Evolutionary conservation across 35 echinoderm and acorn worm genomes (phyloP), one percentile per base, ranked within the genome.

Genomic region (Ophioderma brevispina): DNA sequence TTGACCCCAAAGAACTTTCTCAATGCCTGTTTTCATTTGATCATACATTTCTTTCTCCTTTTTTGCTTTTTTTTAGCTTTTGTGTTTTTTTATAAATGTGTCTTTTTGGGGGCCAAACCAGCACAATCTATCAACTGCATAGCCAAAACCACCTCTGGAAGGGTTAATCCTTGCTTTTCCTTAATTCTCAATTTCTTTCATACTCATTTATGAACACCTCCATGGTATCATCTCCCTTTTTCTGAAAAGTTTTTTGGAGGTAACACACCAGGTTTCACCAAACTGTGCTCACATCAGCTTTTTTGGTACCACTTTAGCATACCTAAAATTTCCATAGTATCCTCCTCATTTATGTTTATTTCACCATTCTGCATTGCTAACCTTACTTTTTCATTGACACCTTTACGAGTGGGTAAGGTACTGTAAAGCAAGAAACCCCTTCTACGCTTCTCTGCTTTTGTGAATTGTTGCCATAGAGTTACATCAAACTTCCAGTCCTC

Each of bases 91-190:
- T 52, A 34, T 49, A 89, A 80, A 38, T 89, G 88, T 75, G 82
- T 83, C 11, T 82, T 80, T 40, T 90, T 90, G 35, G 82, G 82
- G 0, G 82, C 88, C 55, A 90, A 39, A 32, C 88, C 88, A 90
- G 88, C 80, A 82, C 88, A 83, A 39, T 90, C 79, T 37, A 90
- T 50, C 8, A 90, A 43, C 35, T 90, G 88, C 88, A 90, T 90
- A 63, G 78, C 41, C 56, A 90, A n/a, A 0, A 82, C 88, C 70
- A 64, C 88, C 33, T 82, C 88, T 83, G 88, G 88, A 31, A 90
- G 80, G 25, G 55, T 41, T 33, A 90, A 77, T 5, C 84, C 88
- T 83, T 82, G 31, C 46, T 90, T 90, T 38, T 90, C 76, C 13
- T 64, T 31, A 17, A 18, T 43, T 75, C 64, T 83, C 13, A 82